Conservation (phyloP, 2,113 vertebrate genomes). For the Bambusicola thoracicus region DNA sequence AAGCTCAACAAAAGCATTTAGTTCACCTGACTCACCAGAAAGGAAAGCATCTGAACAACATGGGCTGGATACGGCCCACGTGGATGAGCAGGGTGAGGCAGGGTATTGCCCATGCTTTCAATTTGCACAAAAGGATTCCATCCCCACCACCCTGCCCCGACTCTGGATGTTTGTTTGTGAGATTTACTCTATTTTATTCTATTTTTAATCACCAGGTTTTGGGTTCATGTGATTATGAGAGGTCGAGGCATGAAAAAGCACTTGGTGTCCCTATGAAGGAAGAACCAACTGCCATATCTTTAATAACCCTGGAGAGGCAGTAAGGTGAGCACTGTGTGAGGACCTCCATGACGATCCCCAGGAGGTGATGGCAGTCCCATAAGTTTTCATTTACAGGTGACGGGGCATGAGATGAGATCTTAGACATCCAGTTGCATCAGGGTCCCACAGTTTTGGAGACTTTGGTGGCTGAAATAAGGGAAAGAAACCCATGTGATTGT, state of each 20-base stretch:
- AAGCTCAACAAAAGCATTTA: neutral
- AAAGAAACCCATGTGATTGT: neutral
- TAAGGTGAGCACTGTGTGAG: rapidly evolving
- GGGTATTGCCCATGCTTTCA: neutral
- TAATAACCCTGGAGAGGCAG: neutral
- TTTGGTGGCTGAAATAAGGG: neutral
- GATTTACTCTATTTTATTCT: neutral
- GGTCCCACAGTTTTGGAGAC: neutral
- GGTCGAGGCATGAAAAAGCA: neutral
- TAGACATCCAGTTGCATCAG: neutral
- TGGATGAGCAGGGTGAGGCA: rapidly evolving
- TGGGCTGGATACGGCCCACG: rapidly evolving
- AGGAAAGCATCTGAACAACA: neutral
- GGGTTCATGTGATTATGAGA: neutral
- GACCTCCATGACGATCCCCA: rapidly evolving
- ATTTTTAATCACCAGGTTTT: neutral
- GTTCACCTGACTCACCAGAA: neutral
- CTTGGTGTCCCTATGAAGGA: neutral
- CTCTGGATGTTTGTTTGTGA: neutral
- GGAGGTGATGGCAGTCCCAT: neutral
- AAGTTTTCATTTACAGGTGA: neutral
- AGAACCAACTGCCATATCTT: neutral
- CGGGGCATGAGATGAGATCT: neutral
- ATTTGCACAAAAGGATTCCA: neutral
- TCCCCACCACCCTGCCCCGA: rapidly evolving